phyloP scores from a whole-genome alignment of 2,113 vertebrate species.

The Hipposideros armiger region DNA sequence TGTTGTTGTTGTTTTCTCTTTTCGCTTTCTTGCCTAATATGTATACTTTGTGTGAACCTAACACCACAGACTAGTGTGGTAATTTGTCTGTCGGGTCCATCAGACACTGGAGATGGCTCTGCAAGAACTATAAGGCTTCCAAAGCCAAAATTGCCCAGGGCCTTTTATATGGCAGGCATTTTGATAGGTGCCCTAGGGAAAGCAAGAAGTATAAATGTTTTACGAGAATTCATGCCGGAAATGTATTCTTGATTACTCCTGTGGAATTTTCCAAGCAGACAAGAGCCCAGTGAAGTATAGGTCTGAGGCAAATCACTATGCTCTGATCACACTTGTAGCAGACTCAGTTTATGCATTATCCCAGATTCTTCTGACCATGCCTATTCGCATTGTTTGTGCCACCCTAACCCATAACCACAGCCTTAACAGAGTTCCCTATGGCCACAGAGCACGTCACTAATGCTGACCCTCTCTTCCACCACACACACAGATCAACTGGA shows the following conservation, averaged over 20 bases:
- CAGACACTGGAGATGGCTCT: constrained; percentile 15
- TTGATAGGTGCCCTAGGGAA: constrained; percentile 34
- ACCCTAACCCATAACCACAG: background rate
- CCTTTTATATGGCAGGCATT: constrained; percentile 35
- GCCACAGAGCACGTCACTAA: background rate
- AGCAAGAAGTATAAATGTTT: constrained; percentile 63
- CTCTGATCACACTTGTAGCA: background rate
- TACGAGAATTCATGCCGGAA: constrained; percentile 35
- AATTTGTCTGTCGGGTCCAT: constrained; percentile 6
- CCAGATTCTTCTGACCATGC: background rate
- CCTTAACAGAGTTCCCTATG: background rate
- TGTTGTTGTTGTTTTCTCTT: background rate
- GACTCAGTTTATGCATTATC: background rate
- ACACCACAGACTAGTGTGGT: background rate
- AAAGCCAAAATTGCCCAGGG: constrained; percentile 38
- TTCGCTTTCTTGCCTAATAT: background rate
- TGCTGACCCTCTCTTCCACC: background rate
- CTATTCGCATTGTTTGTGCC: background rate
- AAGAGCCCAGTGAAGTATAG: background rate
- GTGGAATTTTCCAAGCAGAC: constrained; percentile 45
- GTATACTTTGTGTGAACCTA: background rate
- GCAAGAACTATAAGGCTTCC: constrained; percentile 38
- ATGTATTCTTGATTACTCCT: constrained; percentile 29
- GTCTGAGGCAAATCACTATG: background rate
- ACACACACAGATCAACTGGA: background rate